Evolutionary conservation across 2,797 vertebrate species (phyloP).

Genomic region (Catamblyrhynchus diadema): DNA sequence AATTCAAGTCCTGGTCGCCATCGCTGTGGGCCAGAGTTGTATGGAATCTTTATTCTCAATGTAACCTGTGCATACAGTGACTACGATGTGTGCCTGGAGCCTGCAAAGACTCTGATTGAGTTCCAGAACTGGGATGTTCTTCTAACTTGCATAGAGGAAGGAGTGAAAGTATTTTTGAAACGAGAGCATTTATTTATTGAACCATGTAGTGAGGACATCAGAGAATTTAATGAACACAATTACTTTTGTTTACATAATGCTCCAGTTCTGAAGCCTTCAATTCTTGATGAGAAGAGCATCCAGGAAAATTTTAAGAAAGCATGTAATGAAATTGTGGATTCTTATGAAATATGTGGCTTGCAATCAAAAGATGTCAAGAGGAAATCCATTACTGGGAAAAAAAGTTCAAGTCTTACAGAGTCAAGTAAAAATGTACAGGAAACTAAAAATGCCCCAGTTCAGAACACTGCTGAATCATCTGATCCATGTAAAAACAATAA

Average conservation of each 20-base stretch:
- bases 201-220: constrained; percentile 78
- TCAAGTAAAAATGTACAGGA: constrained; percentile 1
- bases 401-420: neutral
- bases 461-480: neutral
- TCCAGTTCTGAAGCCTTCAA: constrained; percentile 20
- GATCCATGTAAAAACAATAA: neutral
- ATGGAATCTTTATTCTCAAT: constrained; percentile 88
- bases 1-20: constrained; percentile 77
- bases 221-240: constrained; percentile 72
- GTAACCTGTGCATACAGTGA: constrained; percentile 86
- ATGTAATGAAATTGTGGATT: constrained; percentile 65
- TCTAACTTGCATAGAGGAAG: constrained; percentile 85
- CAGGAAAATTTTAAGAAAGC: constrained; percentile 56
- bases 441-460: neutral
- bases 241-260: constrained; percentile 50
- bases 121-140: constrained; percentile 91
- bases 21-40: constrained; percentile 80
- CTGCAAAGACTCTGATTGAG: constrained; percentile 92
- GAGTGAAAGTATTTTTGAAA: constrained; percentile 85
- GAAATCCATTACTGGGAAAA: constrained; percentile 23
- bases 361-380: constrained; percentile 85
- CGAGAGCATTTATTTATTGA: constrained; percentile 85
- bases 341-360: constrained; percentile 74
- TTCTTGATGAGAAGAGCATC: constrained; percentile 6
- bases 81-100: constrained; percentile 93